Conservation (phyloP, 2,888 invertebrate species). For the Andrena hattorfiana region DNA sequence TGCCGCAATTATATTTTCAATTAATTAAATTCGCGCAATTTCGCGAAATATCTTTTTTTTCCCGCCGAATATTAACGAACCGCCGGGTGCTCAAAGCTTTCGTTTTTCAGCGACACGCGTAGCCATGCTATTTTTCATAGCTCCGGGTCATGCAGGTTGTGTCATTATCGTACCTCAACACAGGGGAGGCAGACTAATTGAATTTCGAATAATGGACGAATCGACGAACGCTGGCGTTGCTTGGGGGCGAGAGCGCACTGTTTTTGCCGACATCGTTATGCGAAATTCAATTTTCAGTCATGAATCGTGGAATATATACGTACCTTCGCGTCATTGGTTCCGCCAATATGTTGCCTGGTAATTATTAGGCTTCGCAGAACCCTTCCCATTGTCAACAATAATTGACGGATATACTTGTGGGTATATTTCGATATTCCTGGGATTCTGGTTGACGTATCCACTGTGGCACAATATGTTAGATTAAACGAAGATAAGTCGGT, state of each 20-base stretch:
- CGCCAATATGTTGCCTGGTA: conserved; percentile 62
- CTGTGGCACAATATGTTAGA: conserved; percentile 18
- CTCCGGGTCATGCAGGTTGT: conserved; percentile 46
- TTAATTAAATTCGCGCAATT: conserved; percentile 47
- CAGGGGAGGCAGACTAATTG: conserved; percentile 61
- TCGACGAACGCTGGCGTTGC: conserved; percentile 59
- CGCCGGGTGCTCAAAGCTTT: conserved; percentile 24
- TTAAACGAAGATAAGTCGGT: not conserved
- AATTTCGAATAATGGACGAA: conserved; percentile 72
- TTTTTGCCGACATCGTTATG: conserved; percentile 54
- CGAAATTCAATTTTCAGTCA: conserved; percentile 72
- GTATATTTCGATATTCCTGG: conserved; percentile 53
- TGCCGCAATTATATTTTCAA: conserved; percentile 36
- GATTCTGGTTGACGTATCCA: conserved; percentile 58
- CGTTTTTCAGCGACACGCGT: conserved; percentile 42
- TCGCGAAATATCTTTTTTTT: conserved; percentile 18
- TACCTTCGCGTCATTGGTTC: conserved; percentile 21
- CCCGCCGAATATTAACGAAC: conserved; percentile 35
- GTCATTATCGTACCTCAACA: conserved; percentile 56
- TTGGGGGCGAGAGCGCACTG: conserved; percentile 39
- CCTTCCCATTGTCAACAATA: conserved; percentile 68
- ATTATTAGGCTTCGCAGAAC: conserved; percentile 63
- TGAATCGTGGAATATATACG: conserved; percentile 11
- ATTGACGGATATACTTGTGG: no score
- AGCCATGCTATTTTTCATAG: conserved; percentile 45